Conservation (phyloP, 2,113 vertebrate species). For the Philantomba maxwellii region DNA sequence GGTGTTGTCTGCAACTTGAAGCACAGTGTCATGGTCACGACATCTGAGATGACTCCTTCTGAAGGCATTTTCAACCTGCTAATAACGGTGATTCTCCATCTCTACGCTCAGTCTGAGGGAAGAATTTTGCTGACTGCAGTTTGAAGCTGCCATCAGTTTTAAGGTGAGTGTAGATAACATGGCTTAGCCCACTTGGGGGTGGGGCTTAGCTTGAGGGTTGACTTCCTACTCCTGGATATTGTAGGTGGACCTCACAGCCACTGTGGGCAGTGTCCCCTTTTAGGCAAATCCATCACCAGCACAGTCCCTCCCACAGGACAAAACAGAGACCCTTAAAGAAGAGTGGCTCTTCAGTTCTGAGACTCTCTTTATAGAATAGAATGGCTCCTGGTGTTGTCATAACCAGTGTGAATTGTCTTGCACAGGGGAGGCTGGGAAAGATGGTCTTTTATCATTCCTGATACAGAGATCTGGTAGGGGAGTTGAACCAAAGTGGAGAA, state of each 20-base stretch:
- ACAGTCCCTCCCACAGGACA: background rate
- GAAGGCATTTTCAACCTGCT: background rate
- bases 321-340: background rate
- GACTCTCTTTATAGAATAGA: background rate
- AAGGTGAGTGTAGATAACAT: background rate
- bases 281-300: background rate
- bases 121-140: background rate
- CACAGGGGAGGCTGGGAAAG: background rate
- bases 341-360: background rate
- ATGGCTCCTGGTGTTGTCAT: background rate
- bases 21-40: background rate
- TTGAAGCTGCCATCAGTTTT: background rate
- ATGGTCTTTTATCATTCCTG: background rate
- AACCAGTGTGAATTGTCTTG: background rate
- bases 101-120: background rate
- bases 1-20: background rate
- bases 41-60: background rate
- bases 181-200: background rate
- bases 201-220: background rate
- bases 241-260: background rate
- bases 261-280: background rate
- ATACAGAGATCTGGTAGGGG: background rate
- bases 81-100: background rate
- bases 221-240: background rate
- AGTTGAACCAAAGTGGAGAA: background rate